Base-by-base conservation (phyloP, 2,113 vertebrate species). In the Oncorhynchus gorbuscha region DNA sequence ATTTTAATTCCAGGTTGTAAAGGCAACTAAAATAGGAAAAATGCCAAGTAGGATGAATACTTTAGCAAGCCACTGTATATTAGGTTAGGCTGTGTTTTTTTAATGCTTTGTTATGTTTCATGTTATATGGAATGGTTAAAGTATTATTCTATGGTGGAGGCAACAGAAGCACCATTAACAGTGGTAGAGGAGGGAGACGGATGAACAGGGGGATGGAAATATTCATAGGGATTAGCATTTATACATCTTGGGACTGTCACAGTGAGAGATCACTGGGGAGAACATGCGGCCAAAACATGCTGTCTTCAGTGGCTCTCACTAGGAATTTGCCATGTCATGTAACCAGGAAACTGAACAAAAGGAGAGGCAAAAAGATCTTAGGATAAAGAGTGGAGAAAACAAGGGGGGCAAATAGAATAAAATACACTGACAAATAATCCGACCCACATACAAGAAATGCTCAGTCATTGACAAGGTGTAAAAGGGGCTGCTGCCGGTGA, bases 351-450 rank as follows among this genome's bases (percentile, higher is more conserved):
- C 69, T 1, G 45, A 14, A 78, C 59, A 78, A n/a, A 69, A 18
- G 22, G 55, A 20, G 32, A 20, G 32, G n/a, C 18, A 35, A 61
- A 24, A 28, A 32, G 61, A 14, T 14, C 12, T 30, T 11, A 66
- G 12, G 64, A 69, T n/a, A 22, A 64, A 14, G 26, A 14, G 13
- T 14, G 30, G 3, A 39, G 26, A 48, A 13, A 64, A 45, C 11
- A 11, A 9, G 24, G 45, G 24, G 26, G 24, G 28, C 6, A 28
- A 24, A 71, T 49, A 12, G 26, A 58, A 58, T 32, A 32, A 51
- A 32, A 72, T 69, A 76, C 28, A 68, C 22, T 13, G 20, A 76
- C 76, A 55, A 78, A 73, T 58, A 68, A 67, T 73, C 12, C 7
- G 5, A 51, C 64, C 67, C 14, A 35, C 18, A 24, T 11, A 64